phyloP scores from a whole-genome alignment of 2,888 invertebrate genomes.

The Agriopis marginaria region DNA sequence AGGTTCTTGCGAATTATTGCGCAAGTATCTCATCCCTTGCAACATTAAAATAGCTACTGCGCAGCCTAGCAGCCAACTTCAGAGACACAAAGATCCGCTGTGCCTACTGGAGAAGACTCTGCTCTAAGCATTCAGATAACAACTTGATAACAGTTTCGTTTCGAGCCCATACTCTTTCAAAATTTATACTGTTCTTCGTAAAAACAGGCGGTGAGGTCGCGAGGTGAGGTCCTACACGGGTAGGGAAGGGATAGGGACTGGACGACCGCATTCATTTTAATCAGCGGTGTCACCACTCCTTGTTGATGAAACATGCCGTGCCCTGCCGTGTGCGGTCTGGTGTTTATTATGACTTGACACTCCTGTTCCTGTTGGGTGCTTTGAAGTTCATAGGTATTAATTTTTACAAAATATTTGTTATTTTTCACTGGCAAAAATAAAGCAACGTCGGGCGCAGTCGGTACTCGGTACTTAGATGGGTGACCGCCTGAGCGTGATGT shows the following conservation, averaged over 20 bases:
- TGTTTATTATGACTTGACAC: not conserved
- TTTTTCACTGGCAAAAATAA: too few relatives aligned
- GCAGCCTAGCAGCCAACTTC: too few relatives aligned
- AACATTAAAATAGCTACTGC: too few relatives aligned
- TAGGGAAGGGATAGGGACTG: constrained; percentile 24
- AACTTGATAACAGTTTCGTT: not conserved
- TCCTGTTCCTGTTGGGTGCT: not conserved
- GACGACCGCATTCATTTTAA: constrained; percentile 66
- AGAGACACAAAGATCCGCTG: too few relatives aligned
- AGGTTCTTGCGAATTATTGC: too few relatives aligned
- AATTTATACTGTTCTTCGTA: not conserved
- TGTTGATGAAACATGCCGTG: constrained; percentile 59
- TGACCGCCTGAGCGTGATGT: too few relatives aligned
- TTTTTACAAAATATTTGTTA: too few relatives aligned
- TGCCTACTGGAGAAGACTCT: too few relatives aligned
- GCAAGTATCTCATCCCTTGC: too few relatives aligned
- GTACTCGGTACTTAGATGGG: too few relatives aligned
- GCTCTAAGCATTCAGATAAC: too few relatives aligned
- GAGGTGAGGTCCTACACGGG: constrained; percentile 13
- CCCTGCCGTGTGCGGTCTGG: not conserved
- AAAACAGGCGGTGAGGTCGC: not conserved
- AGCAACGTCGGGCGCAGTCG: too few relatives aligned
- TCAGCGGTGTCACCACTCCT: constrained; percentile 66
- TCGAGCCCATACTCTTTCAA: not conserved
- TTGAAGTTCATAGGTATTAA: not conserved